Evolutionary conservation across 1,140 invertebrate species (phyloP), one percentile per base, ranked within the genome.

Genomic region (Trachymyrmex cornetzi): DNA sequence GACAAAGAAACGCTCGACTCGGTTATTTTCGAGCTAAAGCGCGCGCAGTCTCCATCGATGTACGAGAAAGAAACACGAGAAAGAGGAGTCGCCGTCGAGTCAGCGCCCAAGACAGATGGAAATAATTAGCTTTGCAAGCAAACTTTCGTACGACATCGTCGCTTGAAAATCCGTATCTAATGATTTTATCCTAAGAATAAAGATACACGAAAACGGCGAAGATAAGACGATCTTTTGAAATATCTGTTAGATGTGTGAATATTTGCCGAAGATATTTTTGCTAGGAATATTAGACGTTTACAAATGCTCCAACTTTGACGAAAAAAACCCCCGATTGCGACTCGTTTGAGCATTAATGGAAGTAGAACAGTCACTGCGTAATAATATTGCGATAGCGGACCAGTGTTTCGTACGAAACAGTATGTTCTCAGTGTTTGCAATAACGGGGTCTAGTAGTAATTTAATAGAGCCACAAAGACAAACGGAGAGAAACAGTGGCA

Each of bases 11-110:
- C 50, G 71, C 12, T 27, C 50, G 48, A 66, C 48, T 57, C 53
- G 80, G 79, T 88, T 91, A 90, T 90, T 90, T 91, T 91, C 64
- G 86, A 64, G 79, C 38, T 74, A 14, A 34, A 61, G 80, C 53
- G 80, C 53, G 80, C 50, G 27, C 77, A 4, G 22, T 16, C 9
- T 50, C 44, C 24, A 75, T 61, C 82, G 67, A 14, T n/a, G 67
- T 24, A 57, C 55, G 64, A 53, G 79, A 57, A 72, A 61, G 71
- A 38, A 69, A 53, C 77, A 67, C 27, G 77, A 71, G 75, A 4
- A 77, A 74, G 64, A 64, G 53, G 24, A 63, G 61, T 63, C 14
- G n/a, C 2, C 50, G 48, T 9, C 48, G 48, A 44, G 55, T 55
- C 77, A 34, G 75, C 63, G 63, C 22, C 66, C 77, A 27, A 72